Evolutionary conservation across 2,888 invertebrate species (phyloP).

Genomic region (Drosophila recens): DNA sequence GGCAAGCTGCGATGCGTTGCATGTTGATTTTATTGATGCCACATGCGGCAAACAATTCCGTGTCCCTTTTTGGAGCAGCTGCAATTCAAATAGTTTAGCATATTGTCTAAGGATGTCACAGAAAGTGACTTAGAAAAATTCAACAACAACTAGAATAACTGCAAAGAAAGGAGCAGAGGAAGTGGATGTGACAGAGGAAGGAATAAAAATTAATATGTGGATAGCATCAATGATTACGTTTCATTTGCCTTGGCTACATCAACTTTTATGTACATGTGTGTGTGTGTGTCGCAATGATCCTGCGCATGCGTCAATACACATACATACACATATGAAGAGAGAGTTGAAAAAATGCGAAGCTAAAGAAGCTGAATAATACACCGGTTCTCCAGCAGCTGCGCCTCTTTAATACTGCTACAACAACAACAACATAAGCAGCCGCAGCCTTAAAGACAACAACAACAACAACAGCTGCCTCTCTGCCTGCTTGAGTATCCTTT

Average conservation of each 20-base stretch:
- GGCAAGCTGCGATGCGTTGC: slow-evolving; percentile 38
- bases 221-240: slow-evolving; percentile 55
- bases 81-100: slow-evolving; percentile 34
- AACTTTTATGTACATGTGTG: background rate
- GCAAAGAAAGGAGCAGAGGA: no score
- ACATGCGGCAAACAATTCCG: slow-evolving; percentile 8
- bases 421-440: slow-evolving; percentile 9
- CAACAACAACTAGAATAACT: background rate
- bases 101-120: slow-evolving; percentile 42
- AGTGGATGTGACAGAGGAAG: background rate
- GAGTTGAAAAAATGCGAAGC: slow-evolving; percentile 17
- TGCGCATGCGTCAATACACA: slow-evolving; percentile 46
- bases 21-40: slow-evolving; percentile 38
- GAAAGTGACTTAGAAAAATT: slow-evolving; percentile 4
- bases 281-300: slow-evolving; percentile 14
- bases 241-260: slow-evolving; percentile 47
- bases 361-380: slow-evolving; percentile 69
- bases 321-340: slow-evolving; percentile 4
- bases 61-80: background rate
- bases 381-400: slow-evolving; percentile 77
- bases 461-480: slow-evolving; percentile 26
- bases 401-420: slow-evolving; percentile 22
- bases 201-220: slow-evolving; percentile 51
- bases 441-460: background rate
- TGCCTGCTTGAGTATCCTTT: slow-evolving; percentile 59